Percentiles rank a stretch among this genome's conserved stretches.
These are phyloP conservation scores for Heliconius ismenius DNA, from an alignment of 2,888 invertebrate genomes.

Conservation along the genomic window DNA sequence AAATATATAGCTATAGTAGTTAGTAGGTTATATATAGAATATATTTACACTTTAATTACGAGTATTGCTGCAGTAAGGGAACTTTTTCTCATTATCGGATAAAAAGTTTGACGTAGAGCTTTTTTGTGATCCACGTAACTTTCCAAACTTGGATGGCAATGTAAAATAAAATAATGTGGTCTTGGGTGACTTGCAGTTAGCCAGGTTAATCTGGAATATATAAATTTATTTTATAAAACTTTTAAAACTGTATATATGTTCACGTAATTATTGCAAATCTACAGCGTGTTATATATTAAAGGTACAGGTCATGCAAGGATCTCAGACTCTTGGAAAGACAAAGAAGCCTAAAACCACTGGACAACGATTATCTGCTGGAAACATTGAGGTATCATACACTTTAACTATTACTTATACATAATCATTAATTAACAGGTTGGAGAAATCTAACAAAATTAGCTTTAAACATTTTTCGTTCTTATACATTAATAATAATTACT, in stretches of 20 bases:
- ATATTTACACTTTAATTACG: background rate
- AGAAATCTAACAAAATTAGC: background rate
- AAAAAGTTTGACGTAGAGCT: conserved; percentile 36
- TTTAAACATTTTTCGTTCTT: background rate
- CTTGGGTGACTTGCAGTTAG: conserved; percentile 2
- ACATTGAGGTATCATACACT: conserved; percentile 84
- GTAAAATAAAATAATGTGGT: conserved; percentile 30
- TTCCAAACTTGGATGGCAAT: conserved; percentile 33
- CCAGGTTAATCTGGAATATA: background rate
- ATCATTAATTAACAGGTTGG: background rate
- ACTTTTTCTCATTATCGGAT: conserved; percentile 41
- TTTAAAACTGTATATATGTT: background rate
- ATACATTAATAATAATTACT: background rate
- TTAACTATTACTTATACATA: background rate
- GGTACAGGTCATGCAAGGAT: conserved; percentile 87
- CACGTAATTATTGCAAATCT: background rate
- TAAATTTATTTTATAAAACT: background rate
- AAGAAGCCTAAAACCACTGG: conserved; percentile 90
- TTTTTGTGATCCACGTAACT: conserved; percentile 38
- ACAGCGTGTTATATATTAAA: conserved; percentile 47
- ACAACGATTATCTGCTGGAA: conserved; percentile 90
- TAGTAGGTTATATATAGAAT: background rate
- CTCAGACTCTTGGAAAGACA: conserved; percentile 91
- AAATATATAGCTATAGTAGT: background rate
- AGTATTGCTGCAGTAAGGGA: conserved; percentile 20